Base-by-base conservation (phyloP, 2,797 vertebrate genomes). In the Antrozous pallidus region DNA sequence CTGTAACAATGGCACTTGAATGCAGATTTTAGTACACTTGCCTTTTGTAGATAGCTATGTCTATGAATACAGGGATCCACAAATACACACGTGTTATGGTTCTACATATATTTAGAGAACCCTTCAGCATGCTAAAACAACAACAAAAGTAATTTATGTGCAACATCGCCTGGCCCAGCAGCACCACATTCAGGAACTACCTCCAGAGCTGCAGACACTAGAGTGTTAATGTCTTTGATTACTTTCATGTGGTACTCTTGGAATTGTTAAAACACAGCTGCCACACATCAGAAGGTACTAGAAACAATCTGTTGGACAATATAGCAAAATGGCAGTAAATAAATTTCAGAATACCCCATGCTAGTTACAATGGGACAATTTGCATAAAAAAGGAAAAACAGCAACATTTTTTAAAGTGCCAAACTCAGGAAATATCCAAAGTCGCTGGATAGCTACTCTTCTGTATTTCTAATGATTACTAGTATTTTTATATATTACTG, bases 221-320 rank as follows among this genome's bases (percentile, higher is more conserved):
- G 36, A 74, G 91, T 97, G 90, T 96, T 97, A 96, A 94, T 94
- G 84, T 79, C 93, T 96, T 87, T 96, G 91, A 95, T 97, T 97
- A 91, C 88, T 96, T 97, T 97, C 40, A 54, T 90, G 94, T 94
- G 78, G 91, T 95, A 79, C 71, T 42, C 97, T 97, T 96, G 95
- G 77, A 83, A 61, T 96, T 97, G 93, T 94, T 95, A 90, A 93
- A 84, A 90, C 88, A 94, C 94, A 95, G 92, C 88, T 97, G 96
- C 85, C 88, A 90, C 58, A 96, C 96, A 94, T 86, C 94, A 97
- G 80, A 96, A 93, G 88, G 77, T 94, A 95, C 91, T 88, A 96
- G 73, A 96, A 88, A 97, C 94, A 97, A 87, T 85, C 82, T 92
- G 97, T 95, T 94, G 95, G 79, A 89, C 87, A 94, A 93, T 95